Conservation (phyloP, 2,888 invertebrate species). For the Pseudolycoriella hygida region DNA sequence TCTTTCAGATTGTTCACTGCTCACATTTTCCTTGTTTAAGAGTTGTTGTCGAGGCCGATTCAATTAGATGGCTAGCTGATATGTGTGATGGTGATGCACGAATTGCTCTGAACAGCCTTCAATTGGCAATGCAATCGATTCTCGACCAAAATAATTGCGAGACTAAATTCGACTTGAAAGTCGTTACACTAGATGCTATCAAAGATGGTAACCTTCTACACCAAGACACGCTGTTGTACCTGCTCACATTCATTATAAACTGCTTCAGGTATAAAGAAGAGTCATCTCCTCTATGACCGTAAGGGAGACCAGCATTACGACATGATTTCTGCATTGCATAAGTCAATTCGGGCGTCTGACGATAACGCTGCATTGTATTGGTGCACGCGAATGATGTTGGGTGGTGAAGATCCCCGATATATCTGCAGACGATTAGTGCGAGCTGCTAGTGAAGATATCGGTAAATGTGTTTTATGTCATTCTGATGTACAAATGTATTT, state of each 20-base stretch:
- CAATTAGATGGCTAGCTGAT: constrained; percentile 51
- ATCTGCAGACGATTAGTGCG: constrained; percentile 58
- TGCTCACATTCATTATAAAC: too few relatives aligned
- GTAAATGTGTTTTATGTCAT: constrained; percentile 17
- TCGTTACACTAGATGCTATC: constrained; percentile 45
- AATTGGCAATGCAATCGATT: constrained; percentile 44
- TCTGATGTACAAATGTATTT: too few relatives aligned
- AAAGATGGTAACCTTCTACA: constrained; percentile 35
- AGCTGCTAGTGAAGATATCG: constrained; percentile 58
- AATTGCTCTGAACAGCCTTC: constrained; percentile 56
- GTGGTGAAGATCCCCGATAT: constrained; percentile 64
- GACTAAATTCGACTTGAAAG: constrained; percentile 21
- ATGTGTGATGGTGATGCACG: constrained; percentile 70
- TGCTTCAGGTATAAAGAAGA: constrained; percentile 36
- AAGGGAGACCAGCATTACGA: constrained; percentile 73
- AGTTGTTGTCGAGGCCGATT: constrained; percentile 34
- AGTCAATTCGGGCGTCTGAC: constrained; percentile 64
- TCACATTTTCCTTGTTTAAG: background rate
- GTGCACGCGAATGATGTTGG: constrained; percentile 59
- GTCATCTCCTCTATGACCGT: constrained; percentile 60
- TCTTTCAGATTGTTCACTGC: background rate
- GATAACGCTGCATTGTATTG: constrained; percentile 69
- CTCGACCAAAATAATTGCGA: constrained; percentile 14
- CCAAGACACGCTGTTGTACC: too few relatives aligned
- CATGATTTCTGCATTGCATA: constrained; percentile 64